phyloP scores from a whole-genome alignment of 1,140 invertebrate genomes.

The Periplaneta americana region DNA sequence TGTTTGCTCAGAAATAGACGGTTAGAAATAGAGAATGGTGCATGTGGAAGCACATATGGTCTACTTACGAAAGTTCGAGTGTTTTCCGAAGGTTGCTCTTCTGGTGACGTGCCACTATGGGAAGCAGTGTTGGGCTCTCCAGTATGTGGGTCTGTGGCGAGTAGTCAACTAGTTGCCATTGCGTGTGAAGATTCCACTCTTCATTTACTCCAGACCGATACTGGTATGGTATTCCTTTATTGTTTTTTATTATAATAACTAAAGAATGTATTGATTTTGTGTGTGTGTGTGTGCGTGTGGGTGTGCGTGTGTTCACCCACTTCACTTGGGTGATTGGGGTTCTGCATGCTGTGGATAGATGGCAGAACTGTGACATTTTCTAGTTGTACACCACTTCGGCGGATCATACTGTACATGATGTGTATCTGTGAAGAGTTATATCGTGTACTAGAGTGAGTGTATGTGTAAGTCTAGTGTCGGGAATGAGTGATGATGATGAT shows the following conservation, averaged over 20 bases:
- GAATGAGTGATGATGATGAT: too few species aligned
- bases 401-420: too few species aligned
- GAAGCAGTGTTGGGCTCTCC: constrained; percentile 34
- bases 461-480: too few species aligned
- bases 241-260: not conserved
- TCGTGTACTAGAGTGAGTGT: too few species aligned
- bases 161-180: constrained; percentile 47
- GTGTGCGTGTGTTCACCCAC: not conserved
- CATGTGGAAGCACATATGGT: constrained; percentile 19
- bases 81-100: not conserved
- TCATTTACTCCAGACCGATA: constrained; percentile 50
- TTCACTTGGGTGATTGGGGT: too few species aligned
- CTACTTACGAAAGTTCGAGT: constrained; percentile 22
- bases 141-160: constrained; percentile 45
- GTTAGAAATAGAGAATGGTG: constrained; percentile 20
- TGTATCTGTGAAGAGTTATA: too few species aligned
- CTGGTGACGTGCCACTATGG: not conserved
- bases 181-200: constrained; percentile 60
- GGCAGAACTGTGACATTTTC: too few species aligned
- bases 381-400: too few species aligned
- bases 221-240: constrained; percentile 32
- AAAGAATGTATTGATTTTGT: not conserved
- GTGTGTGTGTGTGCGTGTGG: not conserved
- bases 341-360: too few species aligned
- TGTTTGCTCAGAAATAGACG: not conserved